Base-by-base conservation (phyloP, 2,113 vertebrate genomes). In the Cyprinodon brontotheroides region DNA sequence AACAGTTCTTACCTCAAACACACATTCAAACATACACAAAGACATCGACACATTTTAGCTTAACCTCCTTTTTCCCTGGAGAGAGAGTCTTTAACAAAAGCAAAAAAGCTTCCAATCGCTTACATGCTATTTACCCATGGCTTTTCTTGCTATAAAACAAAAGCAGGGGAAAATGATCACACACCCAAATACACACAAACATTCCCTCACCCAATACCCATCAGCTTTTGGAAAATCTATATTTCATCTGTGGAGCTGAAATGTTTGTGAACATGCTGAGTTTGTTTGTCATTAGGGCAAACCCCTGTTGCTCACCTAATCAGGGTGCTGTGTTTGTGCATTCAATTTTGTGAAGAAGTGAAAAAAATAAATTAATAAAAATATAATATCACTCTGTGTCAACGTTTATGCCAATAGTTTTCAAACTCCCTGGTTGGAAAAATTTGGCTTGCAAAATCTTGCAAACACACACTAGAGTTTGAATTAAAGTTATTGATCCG, bases 211-310 rank as follows among this genome's bases (percentile, higher is more conserved):
- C 84, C 83, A 91, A 90, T 87, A 89, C 77, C 80, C 79, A 84
- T 92, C 86, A 87, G 79, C 84, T 87, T 90, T 90, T 87, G 83
- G 79, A 90, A 93, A 94, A 94, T 94, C 93, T 86, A 94, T 93
- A 93, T 92, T 93, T 94, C 90, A 94, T 94, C 91, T 91, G 70
- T 79, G 85, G 74, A 82, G 87, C 91, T 87, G 86, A 87, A 90
- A 86, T 88, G 86, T 91, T 93, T 91, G 90, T 91, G 91, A 89
- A 75, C 86, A 93, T 41, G 90, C 89, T 90, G 89, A 88, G 83
- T 90, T 88, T 90, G 89, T 91, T 91, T 92, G 93, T 92, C 91
- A 93, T 95, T 94, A 92, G 86, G 81, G 75, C 76, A 82, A 80
- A 88, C 89, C 90, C 91, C 87, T 70, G 89, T 64, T 74, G 93